Evolutionary conservation across 2,888 invertebrate genomes (phyloP).

Genomic region (Noctua comes): DNA sequence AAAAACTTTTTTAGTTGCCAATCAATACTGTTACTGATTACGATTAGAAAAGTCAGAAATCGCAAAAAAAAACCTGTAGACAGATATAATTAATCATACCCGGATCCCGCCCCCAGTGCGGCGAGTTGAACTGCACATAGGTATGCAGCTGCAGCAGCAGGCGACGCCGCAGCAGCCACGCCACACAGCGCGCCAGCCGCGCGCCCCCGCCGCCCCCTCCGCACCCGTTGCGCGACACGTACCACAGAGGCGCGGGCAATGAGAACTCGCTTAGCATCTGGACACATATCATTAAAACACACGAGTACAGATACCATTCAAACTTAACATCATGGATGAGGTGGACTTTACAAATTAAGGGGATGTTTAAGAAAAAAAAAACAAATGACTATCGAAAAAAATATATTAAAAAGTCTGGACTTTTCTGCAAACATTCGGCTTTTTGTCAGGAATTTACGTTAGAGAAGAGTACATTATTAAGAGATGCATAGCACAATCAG

Average conservation of each 20-base stretch:
- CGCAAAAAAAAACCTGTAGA: background rate
- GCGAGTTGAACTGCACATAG: constrained; percentile 95
- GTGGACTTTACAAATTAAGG: background rate
- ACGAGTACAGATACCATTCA: background rate
- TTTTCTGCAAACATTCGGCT: background rate
- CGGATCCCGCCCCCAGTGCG: constrained; percentile 86
- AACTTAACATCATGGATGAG: background rate
- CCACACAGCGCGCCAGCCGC: constrained; percentile 95
- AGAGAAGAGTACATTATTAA: background rate
- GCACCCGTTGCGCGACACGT: constrained; percentile 83
- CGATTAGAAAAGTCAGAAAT: background rate
- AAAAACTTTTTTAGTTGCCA: background rate
- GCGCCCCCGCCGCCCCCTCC: constrained; percentile 79
- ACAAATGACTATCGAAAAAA: no score
- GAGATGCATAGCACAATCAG: background rate
- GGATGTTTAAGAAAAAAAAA: no score
- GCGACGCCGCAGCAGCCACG: constrained; percentile 97
- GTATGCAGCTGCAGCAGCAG: constrained; percentile 97
- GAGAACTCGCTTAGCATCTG: constrained; percentile 89
- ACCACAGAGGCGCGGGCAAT: constrained; percentile 90
- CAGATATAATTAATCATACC: constrained; percentile 59
- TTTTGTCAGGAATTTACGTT: background rate
- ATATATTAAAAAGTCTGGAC: background rate
- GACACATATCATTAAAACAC: no score
- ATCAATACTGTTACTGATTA: background rate